Conservation (phyloP, 2,888 invertebrate species). For the Drosophila paranaensis region DNA sequence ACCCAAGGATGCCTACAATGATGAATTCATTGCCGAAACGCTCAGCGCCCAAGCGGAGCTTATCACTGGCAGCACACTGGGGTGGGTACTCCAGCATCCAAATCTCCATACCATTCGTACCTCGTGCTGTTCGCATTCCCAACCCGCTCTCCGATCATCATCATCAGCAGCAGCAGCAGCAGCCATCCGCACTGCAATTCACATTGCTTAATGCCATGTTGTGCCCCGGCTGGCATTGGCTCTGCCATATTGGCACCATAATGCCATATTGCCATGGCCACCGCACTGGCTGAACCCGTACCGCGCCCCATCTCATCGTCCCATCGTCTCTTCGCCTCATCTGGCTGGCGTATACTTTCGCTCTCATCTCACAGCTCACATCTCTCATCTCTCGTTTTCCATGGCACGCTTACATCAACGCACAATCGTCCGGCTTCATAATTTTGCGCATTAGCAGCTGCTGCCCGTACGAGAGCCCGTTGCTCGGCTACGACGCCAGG, state of each 20-base stretch:
- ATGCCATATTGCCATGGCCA: constrained; percentile 44
- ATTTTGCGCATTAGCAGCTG: constrained; percentile 79
- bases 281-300: constrained; percentile 1
- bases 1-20: constrained; percentile 95
- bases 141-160: neutral
- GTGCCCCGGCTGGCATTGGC: constrained; percentile 8
- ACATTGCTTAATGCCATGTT: constrained; percentile 30
- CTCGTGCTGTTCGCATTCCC: constrained; percentile 7
- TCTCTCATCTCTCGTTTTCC: constrained; percentile 58
- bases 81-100: constrained; percentile 87
- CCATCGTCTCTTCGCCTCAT: constrained; percentile 9
- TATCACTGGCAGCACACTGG: constrained; percentile 92
- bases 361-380: constrained; percentile 44
- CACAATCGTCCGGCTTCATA: constrained; percentile 41
- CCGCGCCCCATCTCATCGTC: no score
- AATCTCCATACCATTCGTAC: neutral
- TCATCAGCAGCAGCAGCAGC: no score
- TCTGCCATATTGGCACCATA: constrained; percentile 22
- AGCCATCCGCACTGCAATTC: constrained; percentile 43
- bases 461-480: constrained; percentile 83
- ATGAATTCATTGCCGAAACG: constrained; percentile 94
- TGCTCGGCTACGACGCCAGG: constrained; percentile 84
- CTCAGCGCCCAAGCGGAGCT: constrained; percentile 94
- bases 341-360: constrained; percentile 10
- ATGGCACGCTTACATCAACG: constrained; percentile 57